Percentiles rank a stretch among this genome's conserved stretches.
phyloP scores from a whole-genome alignment of 2,113 vertebrate species.

The Aegithalos caudatus region DNA sequence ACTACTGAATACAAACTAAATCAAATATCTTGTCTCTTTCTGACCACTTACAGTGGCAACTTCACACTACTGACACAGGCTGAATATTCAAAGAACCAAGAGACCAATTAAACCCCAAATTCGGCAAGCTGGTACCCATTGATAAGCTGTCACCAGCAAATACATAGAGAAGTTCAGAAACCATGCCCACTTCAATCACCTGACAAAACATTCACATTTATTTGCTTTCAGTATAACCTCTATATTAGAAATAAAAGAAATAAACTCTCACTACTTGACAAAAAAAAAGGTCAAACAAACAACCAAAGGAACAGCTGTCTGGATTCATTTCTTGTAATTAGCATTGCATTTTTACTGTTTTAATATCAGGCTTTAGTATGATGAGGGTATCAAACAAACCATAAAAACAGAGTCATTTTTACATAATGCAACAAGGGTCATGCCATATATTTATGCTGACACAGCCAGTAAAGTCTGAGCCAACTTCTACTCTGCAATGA shows the following conservation, averaged over 20 bases:
- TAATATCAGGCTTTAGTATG: neutral
- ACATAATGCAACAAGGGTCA: neutral
- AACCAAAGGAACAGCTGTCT: neutral
- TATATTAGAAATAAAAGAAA: neutral
- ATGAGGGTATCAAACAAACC: neutral
- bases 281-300: neutral
- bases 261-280: neutral
- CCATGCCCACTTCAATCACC: neutral
- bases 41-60: neutral
- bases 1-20: neutral
- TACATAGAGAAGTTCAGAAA: neutral
- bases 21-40: neutral
- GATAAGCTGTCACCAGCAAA: neutral
- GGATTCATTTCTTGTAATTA: neutral
- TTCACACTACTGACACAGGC: neutral
- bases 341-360: neutral
- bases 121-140: neutral
- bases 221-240: neutral
- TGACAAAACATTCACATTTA: neutral
- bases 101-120: neutral
- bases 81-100: neutral
- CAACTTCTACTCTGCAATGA: neutral
- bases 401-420: neutral
- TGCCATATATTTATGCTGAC: neutral
- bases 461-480: neutral